Conservation (phyloP, 2,797 vertebrate species). For the Megalops cyprinoides region DNA sequence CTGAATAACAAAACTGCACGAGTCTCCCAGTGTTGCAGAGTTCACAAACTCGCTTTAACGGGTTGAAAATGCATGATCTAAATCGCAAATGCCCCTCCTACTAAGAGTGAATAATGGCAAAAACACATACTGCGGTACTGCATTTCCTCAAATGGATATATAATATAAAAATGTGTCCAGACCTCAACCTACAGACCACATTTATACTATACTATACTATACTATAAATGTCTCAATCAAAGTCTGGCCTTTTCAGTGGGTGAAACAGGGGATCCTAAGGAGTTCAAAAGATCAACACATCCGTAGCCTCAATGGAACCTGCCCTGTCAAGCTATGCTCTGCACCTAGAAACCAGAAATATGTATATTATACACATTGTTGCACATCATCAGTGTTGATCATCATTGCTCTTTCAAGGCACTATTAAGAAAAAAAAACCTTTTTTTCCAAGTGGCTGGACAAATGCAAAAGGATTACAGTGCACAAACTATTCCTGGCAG, state of each 20-base stretch:
- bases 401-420: neutral
- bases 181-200: neutral
- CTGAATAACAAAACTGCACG: conserved; percentile 39
- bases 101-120: neutral
- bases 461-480: neutral
- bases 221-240: conserved; percentile 34
- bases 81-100: conserved; percentile 16
- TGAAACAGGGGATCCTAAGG: neutral
- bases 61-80: neutral
- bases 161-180: neutral
- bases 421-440: neutral
- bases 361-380: neutral
- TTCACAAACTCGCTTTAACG: conserved; percentile 17
- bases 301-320: neutral
- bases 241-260: neutral
- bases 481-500: conserved; percentile 46
- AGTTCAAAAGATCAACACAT: neutral
- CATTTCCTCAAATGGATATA: too few relatives aligned
- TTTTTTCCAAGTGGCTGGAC: neutral
- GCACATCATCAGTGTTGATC: neutral
- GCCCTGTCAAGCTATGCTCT: neutral
- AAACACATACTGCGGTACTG: neutral
- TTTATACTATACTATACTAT: neutral
- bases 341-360: neutral
- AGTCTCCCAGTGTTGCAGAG: conserved; percentile 30